Evolutionary conservation across 2,113 vertebrate genomes (phyloP).

Genomic region (Festucalex cinctus): DNA sequence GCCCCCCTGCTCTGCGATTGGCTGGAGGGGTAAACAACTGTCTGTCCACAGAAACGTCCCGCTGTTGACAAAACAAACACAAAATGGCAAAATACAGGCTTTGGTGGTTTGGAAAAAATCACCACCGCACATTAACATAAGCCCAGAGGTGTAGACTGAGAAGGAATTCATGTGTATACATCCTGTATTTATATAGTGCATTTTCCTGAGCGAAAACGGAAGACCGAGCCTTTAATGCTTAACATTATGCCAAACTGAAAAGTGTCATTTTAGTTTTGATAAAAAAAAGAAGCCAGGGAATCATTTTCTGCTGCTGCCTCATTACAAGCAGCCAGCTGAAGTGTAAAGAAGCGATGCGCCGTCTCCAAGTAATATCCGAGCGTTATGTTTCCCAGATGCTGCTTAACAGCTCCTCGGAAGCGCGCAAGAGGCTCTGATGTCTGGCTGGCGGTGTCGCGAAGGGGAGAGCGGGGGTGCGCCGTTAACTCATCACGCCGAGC

Average conservation of each 20-base stretch:
- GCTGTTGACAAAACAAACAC: too few relatives aligned
- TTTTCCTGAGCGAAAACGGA: too few relatives aligned
- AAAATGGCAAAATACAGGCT: too few relatives aligned
- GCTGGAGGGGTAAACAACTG: too few relatives aligned
- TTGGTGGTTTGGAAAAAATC: too few relatives aligned
- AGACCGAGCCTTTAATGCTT: too few relatives aligned
- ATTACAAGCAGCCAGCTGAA: not conserved
- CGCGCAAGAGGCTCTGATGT: conserved; percentile 28
- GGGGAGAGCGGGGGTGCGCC: conserved; percentile 14
- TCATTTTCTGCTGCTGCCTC: not conserved
- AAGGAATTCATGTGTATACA: too few relatives aligned
- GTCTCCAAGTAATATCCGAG: conserved; percentile 1
- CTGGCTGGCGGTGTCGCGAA: conserved; percentile 16
- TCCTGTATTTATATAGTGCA: too few relatives aligned
- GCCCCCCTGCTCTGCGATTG: too few relatives aligned
- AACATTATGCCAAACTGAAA: not conserved
- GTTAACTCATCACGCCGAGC: conserved; percentile 41
- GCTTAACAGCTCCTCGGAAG: conserved; percentile 31
- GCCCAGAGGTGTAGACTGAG: too few relatives aligned
- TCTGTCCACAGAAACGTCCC: too few relatives aligned
- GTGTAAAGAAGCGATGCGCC: not conserved
- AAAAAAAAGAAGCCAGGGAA: not conserved
- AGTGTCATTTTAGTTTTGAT: not conserved
- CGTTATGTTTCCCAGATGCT: conserved; percentile 22
- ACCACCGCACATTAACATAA: too few relatives aligned